Evolutionary conservation across 2,888 invertebrate genomes (phyloP).

Genomic region (Diploptera punctata): DNA sequence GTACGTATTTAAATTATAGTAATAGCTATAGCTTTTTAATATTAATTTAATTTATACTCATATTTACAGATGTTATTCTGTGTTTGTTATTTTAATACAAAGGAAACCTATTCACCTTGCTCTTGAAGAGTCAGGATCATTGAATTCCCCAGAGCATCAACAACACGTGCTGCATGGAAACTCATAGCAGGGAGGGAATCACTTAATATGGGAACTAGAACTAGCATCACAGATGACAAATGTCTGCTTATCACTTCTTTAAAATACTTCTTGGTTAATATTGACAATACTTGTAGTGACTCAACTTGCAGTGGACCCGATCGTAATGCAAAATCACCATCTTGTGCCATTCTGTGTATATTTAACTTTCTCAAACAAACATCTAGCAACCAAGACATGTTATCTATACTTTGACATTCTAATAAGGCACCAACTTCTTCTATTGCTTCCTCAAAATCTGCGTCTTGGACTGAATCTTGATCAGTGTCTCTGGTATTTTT

Average conservation of each 20-base stretch:
- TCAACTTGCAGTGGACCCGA: slow-evolving; percentile 33
- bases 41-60: no score
- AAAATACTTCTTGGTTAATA: slow-evolving; percentile 53
- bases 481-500: not conserved
- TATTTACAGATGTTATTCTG: no score
- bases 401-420: not conserved
- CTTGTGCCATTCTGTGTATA: not conserved
- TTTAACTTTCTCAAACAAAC: slow-evolving; percentile 33
- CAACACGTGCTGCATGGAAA: slow-evolving; percentile 71
- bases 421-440: not conserved
- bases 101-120: slow-evolving; percentile 17
- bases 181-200: slow-evolving; percentile 71
- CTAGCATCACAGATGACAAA: slow-evolving; percentile 64
- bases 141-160: slow-evolving; percentile 58
- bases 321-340: not conserved
- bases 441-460: not conserved
- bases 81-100: no score
- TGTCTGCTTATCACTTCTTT: slow-evolving; percentile 62
- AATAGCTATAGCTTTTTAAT: no score
- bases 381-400: slow-evolving; percentile 38
- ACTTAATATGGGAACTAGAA: slow-evolving; percentile 63
- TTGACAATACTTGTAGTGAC: slow-evolving; percentile 48
- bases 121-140: not conserved
- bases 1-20: no score
- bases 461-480: not conserved